Evolutionary conservation across 2,888 invertebrate species (phyloP), one percentile per base, ranked within the genome.

Genomic region (Caenorhabditis sinica): DNA sequence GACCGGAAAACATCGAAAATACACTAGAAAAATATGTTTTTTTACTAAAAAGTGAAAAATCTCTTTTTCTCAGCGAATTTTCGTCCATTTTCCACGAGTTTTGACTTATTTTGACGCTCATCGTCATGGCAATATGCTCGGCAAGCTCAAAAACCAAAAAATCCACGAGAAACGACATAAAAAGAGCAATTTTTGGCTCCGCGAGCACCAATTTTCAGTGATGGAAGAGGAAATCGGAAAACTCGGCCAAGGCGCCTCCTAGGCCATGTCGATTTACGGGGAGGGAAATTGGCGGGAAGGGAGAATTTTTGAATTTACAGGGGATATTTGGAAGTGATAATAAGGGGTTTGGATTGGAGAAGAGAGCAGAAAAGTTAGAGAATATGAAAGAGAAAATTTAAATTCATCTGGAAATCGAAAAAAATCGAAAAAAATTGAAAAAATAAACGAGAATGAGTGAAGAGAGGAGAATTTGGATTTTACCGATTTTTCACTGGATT

Each of bases 191-290:
- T 45, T 45, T 43, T 15, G 40, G 65, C 65, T 9, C 33, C n/a
- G 13, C 4, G 43, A 56, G 40, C 51, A 43, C 63, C n/a, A 43
- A 15, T 28, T 25, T 43, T 28, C 28, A 15, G n/a, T 20, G 25
- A 15, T 77, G 20, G 61, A 77, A 33, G 51, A 77, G 25, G 61
- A 63, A 23, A 40, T 0, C 1, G 23, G 0, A 15, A 20, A 65
- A 11, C 11, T 65, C 65, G 65, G 65, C 65, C 45, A 65, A 1
- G 65, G 65, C 17, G 45, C 17, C 25, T 28, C 4, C 45, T 65
- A 45, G 65, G 28, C 65, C 65, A n/a, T 28, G 25, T 56, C 49
- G 49, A 20, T 49, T 49, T 49, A 49, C 49, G 49, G 49, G 43
- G 23, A 5, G 43, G 11, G 6, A 25, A 63, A 43, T 9, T 25